phyloP scores from a whole-genome alignment of 2,888 invertebrate genomes.

The Chrysolina haemoptera region DNA sequence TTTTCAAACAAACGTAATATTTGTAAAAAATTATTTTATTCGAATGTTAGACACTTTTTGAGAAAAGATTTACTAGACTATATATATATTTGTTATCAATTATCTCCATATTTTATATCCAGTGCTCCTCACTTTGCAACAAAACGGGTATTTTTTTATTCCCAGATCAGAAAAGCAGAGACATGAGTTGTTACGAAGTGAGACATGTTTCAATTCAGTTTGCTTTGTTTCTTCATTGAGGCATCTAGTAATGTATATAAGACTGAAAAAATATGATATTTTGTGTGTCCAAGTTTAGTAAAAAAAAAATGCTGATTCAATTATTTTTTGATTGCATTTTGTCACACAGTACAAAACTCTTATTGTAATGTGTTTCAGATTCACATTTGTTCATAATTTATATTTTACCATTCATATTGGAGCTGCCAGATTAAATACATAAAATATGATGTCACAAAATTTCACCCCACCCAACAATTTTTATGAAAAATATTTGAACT shows the following conservation, averaged over 20 bases:
- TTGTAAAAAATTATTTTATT: conserved; percentile 25
- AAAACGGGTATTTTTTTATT: conserved; percentile 49
- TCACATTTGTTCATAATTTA: conserved; percentile 15
- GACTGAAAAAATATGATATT: conserved; percentile 64
- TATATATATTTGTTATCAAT: conserved; percentile 56
- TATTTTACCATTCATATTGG: not conserved
- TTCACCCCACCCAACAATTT: not conserved
- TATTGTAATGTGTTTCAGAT: conserved; percentile 16
- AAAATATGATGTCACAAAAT: not conserved
- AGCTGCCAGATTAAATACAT: not conserved
- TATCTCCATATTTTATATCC: conserved; percentile 56
- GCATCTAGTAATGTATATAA: conserved; percentile 65
- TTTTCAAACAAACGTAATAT: not conserved
- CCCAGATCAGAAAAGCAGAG: conserved; percentile 40
- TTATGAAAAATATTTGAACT: not conserved
- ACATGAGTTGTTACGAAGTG: conserved; percentile 47
- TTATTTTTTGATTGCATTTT: conserved; percentile 51
- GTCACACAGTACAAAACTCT: conserved; percentile 56
- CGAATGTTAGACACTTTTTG: conserved; percentile 28
- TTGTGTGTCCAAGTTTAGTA: conserved; percentile 61
- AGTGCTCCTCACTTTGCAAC: conserved; percentile 49
- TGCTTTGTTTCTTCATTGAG: conserved; percentile 51
- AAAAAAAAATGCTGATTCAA: conserved; percentile 54
- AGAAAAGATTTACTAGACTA: conserved; percentile 51
- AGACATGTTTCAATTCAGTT: conserved; percentile 43